Base-by-base conservation (phyloP, 2,888 invertebrate genomes). In the Apodemia duryi region DNA sequence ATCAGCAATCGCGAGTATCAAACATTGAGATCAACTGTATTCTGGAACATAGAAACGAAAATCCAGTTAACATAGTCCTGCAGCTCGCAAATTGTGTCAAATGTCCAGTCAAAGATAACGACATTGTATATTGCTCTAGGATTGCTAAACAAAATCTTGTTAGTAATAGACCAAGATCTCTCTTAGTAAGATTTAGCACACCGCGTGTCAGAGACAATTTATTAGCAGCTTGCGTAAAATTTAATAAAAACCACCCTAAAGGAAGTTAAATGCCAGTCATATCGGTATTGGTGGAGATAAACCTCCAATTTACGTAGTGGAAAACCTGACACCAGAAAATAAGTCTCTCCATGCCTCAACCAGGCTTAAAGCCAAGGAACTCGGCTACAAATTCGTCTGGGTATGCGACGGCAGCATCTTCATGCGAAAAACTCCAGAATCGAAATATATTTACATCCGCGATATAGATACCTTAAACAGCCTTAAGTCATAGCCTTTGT, bases 271-370 rank as follows among this genome's bases (percentile, higher is more conserved):
- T 28, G 49, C 64, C 2, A 11, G 61, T 6, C 61, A 71, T n/a
- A 71, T 67, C 10, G 68, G 70, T 11, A 49, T 66, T 0, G 41
- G 21, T 9, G 65, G 52, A 3, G 64, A 63, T 6, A 57, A 63
- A 62, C 4, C 13, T 10, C 66, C 70, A 0, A 63, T 71, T 6
- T 71, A 51, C 61, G 41, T 68, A 3, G 10, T 28, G 0, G 68
- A 72, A 63, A 68, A 69, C 43, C 61, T 71, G 0, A 68, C 68
- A 1, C 67, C 68, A 2, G 43, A 60, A 2, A 70, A 69, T 32
- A 72, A 72, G 60, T 49, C 65, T 0, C 54, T 72, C 10, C 71
- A 69, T 52, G 68, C 68, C 0, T 67, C 69, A 2, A 62, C 66
- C 1, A 63, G 70, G 41, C 7, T 64, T 1, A 67, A 63, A 51